Base-by-base conservation (phyloP, 2,113 vertebrate species). In the Phaethornis superciliosus region DNA sequence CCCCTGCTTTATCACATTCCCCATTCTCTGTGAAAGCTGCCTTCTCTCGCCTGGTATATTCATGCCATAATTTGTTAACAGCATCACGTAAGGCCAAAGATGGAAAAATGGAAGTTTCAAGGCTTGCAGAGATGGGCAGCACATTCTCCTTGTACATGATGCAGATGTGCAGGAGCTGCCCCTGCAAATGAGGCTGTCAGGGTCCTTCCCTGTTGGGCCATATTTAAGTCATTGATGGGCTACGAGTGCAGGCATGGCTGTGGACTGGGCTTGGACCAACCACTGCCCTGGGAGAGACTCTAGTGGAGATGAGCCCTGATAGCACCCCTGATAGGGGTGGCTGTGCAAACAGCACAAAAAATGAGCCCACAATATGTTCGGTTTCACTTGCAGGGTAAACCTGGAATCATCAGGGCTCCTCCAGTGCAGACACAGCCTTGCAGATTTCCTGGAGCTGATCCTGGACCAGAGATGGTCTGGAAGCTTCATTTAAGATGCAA, bases 11-110 rank as follows among this genome's bases (percentile, higher is more conserved):
- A 71, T 84, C 81, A 76, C 91, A 76, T 76, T 51, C 60, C 64
- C 65, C 78, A 49, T 54, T 56, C 74, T 49, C 62, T 46, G 81
- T 54, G 78, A 89, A 63, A 85, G 69, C 83, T 13, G 65, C 70
- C 72, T 86, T 83, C 92, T 76, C 55, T 85, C 3, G 27, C 65
- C 85, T 93, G 89, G 86, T 67, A 86, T 85, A 91, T 92, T 89
- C 86, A 85, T 86, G 90, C 94, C 94, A 90, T 27, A 52, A 27
- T 84, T 91, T 89, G 94, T 96, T 96, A 93, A 79, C 86, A 71
- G 62, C 60, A 13, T 85, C 89, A 51, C 13, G 24, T 63, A 75
- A 58, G 64, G 75, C 60, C 15, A n/a, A 47, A 52, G 52, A 24
- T 27, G 32, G 77, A 74, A 77, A 90, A 35, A 18, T 78, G 90